Base-by-base conservation (phyloP, 2,797 vertebrate species). In the Rhyacichthys aspro region DNA sequence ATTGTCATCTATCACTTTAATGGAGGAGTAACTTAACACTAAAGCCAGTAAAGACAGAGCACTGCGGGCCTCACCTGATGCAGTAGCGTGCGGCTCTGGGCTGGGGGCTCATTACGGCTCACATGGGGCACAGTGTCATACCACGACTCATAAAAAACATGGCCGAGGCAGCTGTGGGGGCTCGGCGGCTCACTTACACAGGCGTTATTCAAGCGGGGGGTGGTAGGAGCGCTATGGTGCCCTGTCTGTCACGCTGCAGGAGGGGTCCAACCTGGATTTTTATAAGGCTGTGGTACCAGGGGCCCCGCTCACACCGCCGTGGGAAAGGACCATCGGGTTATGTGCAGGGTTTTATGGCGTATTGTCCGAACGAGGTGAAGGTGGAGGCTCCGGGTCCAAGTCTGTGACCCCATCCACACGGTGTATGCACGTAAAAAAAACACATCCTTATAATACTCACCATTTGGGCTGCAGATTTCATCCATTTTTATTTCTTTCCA, bases 171-270 rank as follows among this genome's bases (percentile, higher is more conserved):
- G 86, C 83, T 74, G 76, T 55, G 57, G 78, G 70, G 70, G 80
- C 63, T 59, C 37, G 11, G 33, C 60, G 60, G 81, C 70, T 83
- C 74, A 67, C 72, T 78, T 82, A 84, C 74, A 84, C 49, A 68
- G 61, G 46, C 73, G 64, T 90, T 90, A 90, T 90, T 92, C 90
- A 91, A 86, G 87, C 79, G 43, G 54, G 43, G 44, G 59, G 63
- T 63, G 63, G 74, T 78, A 56, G 48, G 53, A 59, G 42, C 45
- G 33, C 70, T 53, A 68, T 70, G 85, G 74, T 84, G 85, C 77
- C 78, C 71, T 74, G 70, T 86, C 83, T 79, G 81, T 88, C 85
- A 84, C 45, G 58, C 67, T 76, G 64, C 70, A 62, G 55, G 73
- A 82, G 70, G 74, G 83, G 70, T 85, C 71, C 76, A 75, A 83